Evolutionary conservation across 2,113 vertebrate species (phyloP), one percentile per base, ranked within the genome.

Genomic region (Microcebus griseorufus): DNA sequence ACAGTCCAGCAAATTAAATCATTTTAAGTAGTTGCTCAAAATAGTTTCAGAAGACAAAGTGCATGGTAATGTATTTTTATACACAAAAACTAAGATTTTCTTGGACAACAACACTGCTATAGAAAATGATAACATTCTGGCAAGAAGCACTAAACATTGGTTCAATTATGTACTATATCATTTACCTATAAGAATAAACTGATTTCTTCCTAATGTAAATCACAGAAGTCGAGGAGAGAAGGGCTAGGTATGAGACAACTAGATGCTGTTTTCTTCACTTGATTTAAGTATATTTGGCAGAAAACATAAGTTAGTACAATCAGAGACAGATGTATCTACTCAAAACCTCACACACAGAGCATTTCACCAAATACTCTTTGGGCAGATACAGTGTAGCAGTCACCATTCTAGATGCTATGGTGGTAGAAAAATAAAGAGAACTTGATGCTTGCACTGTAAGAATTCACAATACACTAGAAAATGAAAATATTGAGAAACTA

Each of bases 1-100:
- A 94, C 95, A 97, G 90, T 96, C 91, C 85, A 96, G 94, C 95
- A 98, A 98, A 98, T 98, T 96, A 98, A 98, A 98, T 98, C 96
- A 98, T 98, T 98, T 93, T 95, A 98, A 97, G 93, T 83, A 93
- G 88, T 95, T 96, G 90, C 73, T 98, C 96, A 96, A 98, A 98
- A 98, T 97, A 96, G 86, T 97, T 96, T 87, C 83, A 45, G 73
- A 91, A 98, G 88, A 89, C 42, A 90, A 64, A 97, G 97, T 93
- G 16, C 80, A 92, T 73, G 93, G 42, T 83, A 96, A 96, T 97
- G 7, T 90, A 97, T 93, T 97, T 98, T 98, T 97, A 96, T 78
- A 85, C n/a, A 88, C 9, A 94, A 95, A 97, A 86, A 96, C 32
- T 17, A 97, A 97, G 45, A 34, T 88, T 96, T 93, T 72, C 90